Evolutionary conservation across 2,888 invertebrate species (phyloP).

Genomic region (Strigamia crassipes): DNA sequence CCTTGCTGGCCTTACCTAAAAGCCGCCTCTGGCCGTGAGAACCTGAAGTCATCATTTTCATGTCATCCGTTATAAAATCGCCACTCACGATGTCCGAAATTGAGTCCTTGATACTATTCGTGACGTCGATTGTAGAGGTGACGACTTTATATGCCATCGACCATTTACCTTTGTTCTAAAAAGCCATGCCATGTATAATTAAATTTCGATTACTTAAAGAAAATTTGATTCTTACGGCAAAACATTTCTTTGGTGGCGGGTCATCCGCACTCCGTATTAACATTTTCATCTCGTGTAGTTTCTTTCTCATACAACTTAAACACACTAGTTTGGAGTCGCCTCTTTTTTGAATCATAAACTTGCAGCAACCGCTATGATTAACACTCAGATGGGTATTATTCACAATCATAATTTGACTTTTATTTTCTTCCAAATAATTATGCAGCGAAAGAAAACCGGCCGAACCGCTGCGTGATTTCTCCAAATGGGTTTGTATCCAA

Average conservation of each 20-base stretch:
- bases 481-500: neutral
- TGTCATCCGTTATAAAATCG: too few relatives aligned
- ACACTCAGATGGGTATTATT: neutral
- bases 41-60: too few relatives aligned
- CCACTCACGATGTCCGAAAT: too few relatives aligned
- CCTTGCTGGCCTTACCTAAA: too few relatives aligned
- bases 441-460: neutral
- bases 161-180: too few relatives aligned
- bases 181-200: too few relatives aligned
- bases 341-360: neutral
- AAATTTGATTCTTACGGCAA: neutral
- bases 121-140: too few relatives aligned
- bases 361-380: neutral
- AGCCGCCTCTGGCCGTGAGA: too few relatives aligned
- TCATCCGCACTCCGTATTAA: neutral
- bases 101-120: too few relatives aligned
- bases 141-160: too few relatives aligned
- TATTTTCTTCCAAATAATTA: neutral
- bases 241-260: neutral
- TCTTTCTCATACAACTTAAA: neutral
- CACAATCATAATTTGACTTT: neutral
- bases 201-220: too few relatives aligned
- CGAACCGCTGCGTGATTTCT: neutral
- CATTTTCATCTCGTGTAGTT: neutral
- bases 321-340: neutral